Base-by-base conservation (phyloP, 1,140 invertebrate genomes). In the Rhagoletis zephyria region DNA sequence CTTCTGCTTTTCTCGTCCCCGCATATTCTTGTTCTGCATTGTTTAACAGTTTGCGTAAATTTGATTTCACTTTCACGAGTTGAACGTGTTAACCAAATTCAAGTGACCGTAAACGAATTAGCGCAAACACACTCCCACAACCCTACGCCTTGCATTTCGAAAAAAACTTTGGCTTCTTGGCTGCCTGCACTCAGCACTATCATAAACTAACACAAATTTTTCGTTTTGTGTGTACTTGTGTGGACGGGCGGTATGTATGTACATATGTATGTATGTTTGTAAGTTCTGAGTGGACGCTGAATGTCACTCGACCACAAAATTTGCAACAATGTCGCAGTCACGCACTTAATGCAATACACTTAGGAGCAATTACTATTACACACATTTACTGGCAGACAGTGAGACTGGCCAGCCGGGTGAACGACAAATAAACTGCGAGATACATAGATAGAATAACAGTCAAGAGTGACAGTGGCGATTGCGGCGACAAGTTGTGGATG, bases 41-140 rank as follows among this genome's bases (percentile, higher is more conserved):
- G 48, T 81, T 56, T 81, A 56, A 56, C 48, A 19, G n/a, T 81
- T 12, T 56, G 48, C 74, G 74, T 81, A 81, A 81, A 81, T 81
- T 81, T 81, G 48, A 81, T 81, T 56, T 81, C 74, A 81, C 48
- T 56, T 81, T 45, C 70, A 77, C 42, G 16, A n/a, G 48, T 81
- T 81, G 67, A 74, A 45, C 74, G 74, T 81, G 74, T 74, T 74
- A 74, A 42, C 42, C 74, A 30, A 56, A 81, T 81, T 81, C 74
- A 81, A 81, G 56, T 81, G 74, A 81, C 74, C 74, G 45, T 81
- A 81, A 81, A 56, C 48, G n/a, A 81, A 81, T 81, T 81, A 81
- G 48, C 56, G 19, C 74, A 56, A 7, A 1, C 67, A 81, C 2
- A 14, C 51, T 1, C 48, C 16, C 48, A 77, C 48, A 51, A 1